Base-by-base conservation (phyloP, 2,888 invertebrate genomes). In the Caprella mutica region DNA sequence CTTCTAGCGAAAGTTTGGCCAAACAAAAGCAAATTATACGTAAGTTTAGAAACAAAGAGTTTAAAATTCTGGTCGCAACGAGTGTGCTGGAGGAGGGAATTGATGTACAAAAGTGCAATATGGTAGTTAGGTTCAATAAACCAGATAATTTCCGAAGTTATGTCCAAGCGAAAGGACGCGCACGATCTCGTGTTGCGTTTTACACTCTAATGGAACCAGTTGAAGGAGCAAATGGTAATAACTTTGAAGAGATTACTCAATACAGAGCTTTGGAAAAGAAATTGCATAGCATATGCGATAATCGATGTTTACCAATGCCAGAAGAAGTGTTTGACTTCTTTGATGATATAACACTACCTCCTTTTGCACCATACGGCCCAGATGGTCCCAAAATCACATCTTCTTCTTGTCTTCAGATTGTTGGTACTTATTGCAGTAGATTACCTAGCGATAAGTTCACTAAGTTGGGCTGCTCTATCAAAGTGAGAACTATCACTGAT, bases 61-160 rank as follows among this genome's bases (percentile, higher is more conserved):
- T 55, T 9, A 67, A 67, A 42, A 24, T 66, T 17, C 27, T 67
- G 9, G 56, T 66, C 12, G 59, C 66, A 30, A 67, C 67, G 14
- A 65, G 66, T 56, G 66, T 67, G 2, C 52, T 67, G 6, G 67
- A 67, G 60, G 67, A 67, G 59, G 67, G 67, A 5, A 52, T 67
- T 8, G 66, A 67, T 51, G 55, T 67, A 14, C 59, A 61, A 8
- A 61, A 62, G 19, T 67, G 67, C 52, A 67, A 67, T 53, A 17
- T 66, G 9, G 66, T 67, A 6, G 56, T 67, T 35, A 55, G 67
- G 14, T 67, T 66, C 61, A 65, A 67, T 53, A 24, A 26, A 9
- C 58, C 66, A 6, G 14, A 17, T 5, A 67, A 63, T 19, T 67
- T 58, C 52, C 57, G 66, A 23, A 48, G 66, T 3, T 67, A 65